phyloP scores from a whole-genome alignment of 2,113 vertebrate genomes.

The Pavo muticus region DNA sequence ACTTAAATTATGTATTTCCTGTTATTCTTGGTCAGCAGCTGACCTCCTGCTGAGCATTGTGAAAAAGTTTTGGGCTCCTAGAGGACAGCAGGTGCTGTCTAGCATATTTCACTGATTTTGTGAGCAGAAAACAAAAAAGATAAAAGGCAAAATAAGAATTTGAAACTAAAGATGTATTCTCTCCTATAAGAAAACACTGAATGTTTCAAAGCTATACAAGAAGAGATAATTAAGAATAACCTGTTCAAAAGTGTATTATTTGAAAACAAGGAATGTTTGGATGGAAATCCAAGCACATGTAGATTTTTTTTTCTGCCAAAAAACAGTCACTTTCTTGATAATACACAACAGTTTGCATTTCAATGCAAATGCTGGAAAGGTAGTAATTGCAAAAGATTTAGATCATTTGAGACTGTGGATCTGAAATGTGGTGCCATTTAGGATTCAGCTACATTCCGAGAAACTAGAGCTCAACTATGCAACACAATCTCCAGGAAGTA shows the following conservation, averaged over 20 bases:
- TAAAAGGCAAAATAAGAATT: constrained; percentile 13
- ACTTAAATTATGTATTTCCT: constrained; percentile 62
- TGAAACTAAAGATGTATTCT: not conserved
- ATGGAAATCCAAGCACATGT: not conserved
- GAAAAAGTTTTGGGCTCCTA: constrained; percentile 33
- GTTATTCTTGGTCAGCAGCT: constrained; percentile 48
- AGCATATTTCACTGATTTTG: constrained; percentile 41
- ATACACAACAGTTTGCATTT: not conserved
- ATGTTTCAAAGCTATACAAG: not conserved
- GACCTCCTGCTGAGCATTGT: constrained; percentile 40
- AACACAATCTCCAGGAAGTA: not conserved
- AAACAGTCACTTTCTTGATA: not conserved
- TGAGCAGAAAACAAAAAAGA: constrained; percentile 11
- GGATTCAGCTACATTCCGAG: not conserved
- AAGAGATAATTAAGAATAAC: constrained; percentile 16
- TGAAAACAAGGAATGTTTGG: not conserved
- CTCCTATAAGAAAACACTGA: constrained; percentile 13
- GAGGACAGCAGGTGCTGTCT: constrained; percentile 57
- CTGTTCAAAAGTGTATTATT: not conserved
- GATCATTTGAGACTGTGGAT: not conserved
- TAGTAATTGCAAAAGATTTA: not conserved
- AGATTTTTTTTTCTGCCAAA: not conserved
- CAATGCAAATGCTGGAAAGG: not conserved
- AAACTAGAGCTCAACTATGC: not conserved
- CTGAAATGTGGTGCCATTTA: not conserved